phyloP scores from a whole-genome alignment of 2,113 vertebrate genomes.

The Phrynocephalus versicolor region DNA sequence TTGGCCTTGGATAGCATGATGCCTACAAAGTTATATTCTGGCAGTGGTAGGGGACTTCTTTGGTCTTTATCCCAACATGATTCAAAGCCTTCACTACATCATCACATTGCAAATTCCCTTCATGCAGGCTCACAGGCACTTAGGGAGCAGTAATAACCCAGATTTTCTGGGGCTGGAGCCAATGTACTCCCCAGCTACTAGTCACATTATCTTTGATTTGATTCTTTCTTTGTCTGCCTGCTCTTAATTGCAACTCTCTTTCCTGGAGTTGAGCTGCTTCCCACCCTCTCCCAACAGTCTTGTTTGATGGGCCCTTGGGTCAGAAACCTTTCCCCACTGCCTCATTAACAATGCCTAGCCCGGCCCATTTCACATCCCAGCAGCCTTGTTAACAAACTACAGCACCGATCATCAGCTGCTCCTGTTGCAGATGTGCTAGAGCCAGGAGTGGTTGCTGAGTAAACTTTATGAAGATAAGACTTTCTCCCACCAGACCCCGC shows the following conservation, averaged over 20 bases:
- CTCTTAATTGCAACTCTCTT: slow-evolving; percentile 22
- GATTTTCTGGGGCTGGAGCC: slow-evolving; percentile 22
- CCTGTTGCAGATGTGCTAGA: slow-evolving; percentile 18
- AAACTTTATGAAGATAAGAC: background rate
- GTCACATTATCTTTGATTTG: slow-evolving; percentile 10
- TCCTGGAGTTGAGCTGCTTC: slow-evolving; percentile 5
- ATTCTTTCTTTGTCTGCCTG: slow-evolving; percentile 18
- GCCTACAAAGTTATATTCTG: background rate
- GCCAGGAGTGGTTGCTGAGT: background rate
- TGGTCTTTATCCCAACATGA: background rate
- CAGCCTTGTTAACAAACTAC: slow-evolving; percentile 30
- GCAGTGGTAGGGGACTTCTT: background rate
- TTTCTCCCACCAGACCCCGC: background rate
- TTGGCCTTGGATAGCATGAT: background rate
- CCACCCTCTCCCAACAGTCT: slow-evolving; percentile 23
- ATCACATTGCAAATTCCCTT: background rate
- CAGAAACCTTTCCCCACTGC: slow-evolving; percentile 11
- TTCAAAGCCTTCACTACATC: background rate
- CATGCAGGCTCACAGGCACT: background rate
- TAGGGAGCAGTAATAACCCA: background rate
- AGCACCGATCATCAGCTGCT: background rate
- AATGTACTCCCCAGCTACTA: background rate
- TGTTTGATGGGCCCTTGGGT: slow-evolving; percentile 6
- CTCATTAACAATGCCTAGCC: slow-evolving; percentile 19
- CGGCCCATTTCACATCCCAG: slow-evolving; percentile 23